Percentiles rank a stretch among this genome's conserved stretches.
These are phyloP conservation scores for Pocota personata DNA, from an alignment of 2,888 invertebrate species.

Conservation along the genomic window DNA sequence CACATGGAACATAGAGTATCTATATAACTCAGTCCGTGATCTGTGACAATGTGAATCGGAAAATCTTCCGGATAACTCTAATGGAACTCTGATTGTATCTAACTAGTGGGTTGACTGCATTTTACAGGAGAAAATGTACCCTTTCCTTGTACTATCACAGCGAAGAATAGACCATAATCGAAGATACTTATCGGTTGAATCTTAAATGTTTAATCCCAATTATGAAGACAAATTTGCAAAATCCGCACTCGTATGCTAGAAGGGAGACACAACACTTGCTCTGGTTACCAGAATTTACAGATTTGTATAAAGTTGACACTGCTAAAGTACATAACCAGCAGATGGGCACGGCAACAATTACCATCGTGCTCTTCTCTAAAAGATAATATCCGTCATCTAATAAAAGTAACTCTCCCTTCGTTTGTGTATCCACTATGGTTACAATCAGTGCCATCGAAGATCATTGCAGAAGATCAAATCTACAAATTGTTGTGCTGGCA, in stretches of 20 bases:
- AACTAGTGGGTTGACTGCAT: constrained; percentile 47
- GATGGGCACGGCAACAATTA: constrained; percentile 68
- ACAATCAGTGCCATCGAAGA: constrained; percentile 52
- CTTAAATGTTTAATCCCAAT: constrained; percentile 50
- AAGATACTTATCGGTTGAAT: constrained; percentile 54
- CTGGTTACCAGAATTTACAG: constrained; percentile 58
- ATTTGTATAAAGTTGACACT: constrained; percentile 56
- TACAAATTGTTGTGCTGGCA: constrained; percentile 40
- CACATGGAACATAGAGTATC: constrained; percentile 21
- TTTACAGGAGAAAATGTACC: constrained; percentile 31
- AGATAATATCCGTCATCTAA: constrained; percentile 50
- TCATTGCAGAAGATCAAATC: constrained; percentile 50
- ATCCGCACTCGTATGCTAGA: neutral
- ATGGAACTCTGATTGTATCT: constrained; percentile 65
- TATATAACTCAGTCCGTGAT: constrained; percentile 45
- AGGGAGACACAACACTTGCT: constrained; percentile 57
- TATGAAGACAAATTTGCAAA: constrained; percentile 54
- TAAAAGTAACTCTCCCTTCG: constrained; percentile 39
- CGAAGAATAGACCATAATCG: constrained; percentile 66
- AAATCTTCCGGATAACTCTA: constrained; percentile 63
- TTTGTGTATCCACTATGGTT: neutral
- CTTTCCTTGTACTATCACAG: constrained; percentile 44
- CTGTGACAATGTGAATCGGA: constrained; percentile 68
- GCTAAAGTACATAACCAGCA: constrained; percentile 25
- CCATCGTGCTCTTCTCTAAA: constrained; percentile 54